Base-by-base conservation (phyloP, 2,113 vertebrate genomes). In the Cynoglossus semilaevis region DNA sequence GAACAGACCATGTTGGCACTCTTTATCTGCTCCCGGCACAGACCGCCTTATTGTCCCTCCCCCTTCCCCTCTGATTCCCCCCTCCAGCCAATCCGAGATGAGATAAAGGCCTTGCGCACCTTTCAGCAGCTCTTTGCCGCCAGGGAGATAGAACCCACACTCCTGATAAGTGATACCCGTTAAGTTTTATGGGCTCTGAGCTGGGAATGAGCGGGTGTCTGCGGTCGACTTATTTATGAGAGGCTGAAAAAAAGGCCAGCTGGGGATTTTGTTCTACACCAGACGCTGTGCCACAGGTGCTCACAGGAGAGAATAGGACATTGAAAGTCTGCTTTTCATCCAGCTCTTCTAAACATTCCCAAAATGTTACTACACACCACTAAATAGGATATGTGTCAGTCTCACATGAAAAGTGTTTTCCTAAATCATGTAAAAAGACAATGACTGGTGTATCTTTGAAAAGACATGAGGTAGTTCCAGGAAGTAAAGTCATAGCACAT, bases 121-220 rank as follows among this genome's bases (percentile, higher is more conserved):
- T 92, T 89, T 92, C 91, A 90, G 82, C 88, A 45, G 67, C 81
- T 86, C 87, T 89, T 87, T 89, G 86, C 86, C 84, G 66, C 80
- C 67, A 51, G 63, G 67, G 77, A 87, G 88, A 85, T 74, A 75
- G 76, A 87, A 82, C 63, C 82, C 79, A 79, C 83, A 76, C 78
- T 83, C 77, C 84, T 90, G 90, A 91, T 89, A 91, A 91, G 87
- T 91, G 89, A 91, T 91, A 91, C 88, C 88, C 82, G 81, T 91
- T 89, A 84, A 86, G 72, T 90, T 91, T 91, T 91, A 91, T 89
- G 87, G 86, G 57, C 72, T 80, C 72, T 74, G 79, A 79, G 78
- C 85, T 89, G 80, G 88, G 82, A 90, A 90, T 84, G 82, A 84
- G 75, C 66, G 57, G 79, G 87, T 89, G 88, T 91, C 88, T 87